Evolutionary conservation across 1,140 invertebrate species (phyloP), one percentile per base, ranked within the genome.

Genomic region (Ceratina australensis): DNA sequence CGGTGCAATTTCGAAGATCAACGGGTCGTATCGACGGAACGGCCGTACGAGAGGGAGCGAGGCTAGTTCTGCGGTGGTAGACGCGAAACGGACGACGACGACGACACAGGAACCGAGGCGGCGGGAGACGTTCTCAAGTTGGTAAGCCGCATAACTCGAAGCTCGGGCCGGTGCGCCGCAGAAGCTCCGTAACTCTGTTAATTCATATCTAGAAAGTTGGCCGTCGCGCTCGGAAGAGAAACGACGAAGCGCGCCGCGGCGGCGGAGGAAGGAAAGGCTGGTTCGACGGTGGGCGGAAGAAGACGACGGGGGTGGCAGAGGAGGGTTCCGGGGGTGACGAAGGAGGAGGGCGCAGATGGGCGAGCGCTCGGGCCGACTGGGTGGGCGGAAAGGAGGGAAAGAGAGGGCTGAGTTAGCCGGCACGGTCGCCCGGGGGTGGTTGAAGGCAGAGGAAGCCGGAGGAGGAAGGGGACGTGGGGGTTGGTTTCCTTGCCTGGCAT

Each of bases 161-260:
- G 67, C 78, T 82, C 82, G 84, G 64, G 69, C 33, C 33, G 33
- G 33, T 42, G 33, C 79, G 82, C 85, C 85, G 84, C 86, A 84
- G 86, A 89, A 89, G 87, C 90, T 91, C 90, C 87, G 89, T 90
- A 92, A 92, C 90, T 91, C 90, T 87, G 91, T 92, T 91, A 92
- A 92, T 92, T 92, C 91, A 91, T 92, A 92, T 91, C 89, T 89
- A 81, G 87, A 88, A 92, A 92, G 88, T 90, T 90, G 83, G 86
- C 83, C 81, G 80, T 74, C 79, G 72, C 79, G 72, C 72, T 66
- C 56, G 80, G 66, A 72, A 75, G 85, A 80, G 73, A 69, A 80
- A 75, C 74, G 72, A 28, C 67, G 81, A 66, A 60, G n/a, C n/a
- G n/a, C n/a, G n/a, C n/a, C 33, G 33, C 2, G 5, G 33, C 33